Evolutionary conservation across 35 echinoderm and acorn worm species (phyloP).

Genomic region (Heliocidaris erythrogramma): DNA sequence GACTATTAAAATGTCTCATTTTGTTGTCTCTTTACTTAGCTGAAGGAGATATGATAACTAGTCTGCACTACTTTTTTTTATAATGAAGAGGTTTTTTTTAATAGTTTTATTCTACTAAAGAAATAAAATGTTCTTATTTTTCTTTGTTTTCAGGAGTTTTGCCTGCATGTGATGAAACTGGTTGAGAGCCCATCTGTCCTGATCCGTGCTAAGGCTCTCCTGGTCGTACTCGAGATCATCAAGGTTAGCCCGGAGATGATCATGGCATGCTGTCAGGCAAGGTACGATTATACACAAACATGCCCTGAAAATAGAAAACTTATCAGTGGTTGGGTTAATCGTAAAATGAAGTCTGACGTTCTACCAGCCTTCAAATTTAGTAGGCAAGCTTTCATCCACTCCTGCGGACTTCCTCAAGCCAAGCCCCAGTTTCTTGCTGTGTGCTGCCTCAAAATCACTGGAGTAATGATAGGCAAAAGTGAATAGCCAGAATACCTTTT

Average conservation of each 20-base stretch:
- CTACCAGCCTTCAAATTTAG: too few relatives aligned
- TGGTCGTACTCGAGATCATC: conserved; percentile 76
- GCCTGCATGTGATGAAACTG: conserved; percentile 68
- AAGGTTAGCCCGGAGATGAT: conserved; percentile 91
- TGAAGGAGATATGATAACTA: neutral
- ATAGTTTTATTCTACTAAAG: neutral
- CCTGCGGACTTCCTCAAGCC: too few relatives aligned
- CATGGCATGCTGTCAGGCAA: conserved; percentile 74
- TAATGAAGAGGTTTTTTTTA: neutral
- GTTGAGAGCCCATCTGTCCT: conserved; percentile 79
- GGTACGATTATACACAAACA: conserved; percentile 50
- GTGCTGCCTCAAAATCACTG: too few relatives aligned
- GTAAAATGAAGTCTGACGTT: too few relatives aligned
- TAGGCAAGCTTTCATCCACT: too few relatives aligned
- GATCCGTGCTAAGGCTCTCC: conserved; percentile 84
- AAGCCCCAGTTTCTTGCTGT: too few relatives aligned
- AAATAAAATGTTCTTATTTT: neutral
- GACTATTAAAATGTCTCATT: too few relatives aligned
- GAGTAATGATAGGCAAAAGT: too few relatives aligned
- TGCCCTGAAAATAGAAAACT: neutral
- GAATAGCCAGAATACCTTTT: too few relatives aligned
- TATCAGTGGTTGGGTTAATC: too few relatives aligned
- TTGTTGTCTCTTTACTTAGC: neutral
- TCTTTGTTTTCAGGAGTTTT: conserved; percentile 71
- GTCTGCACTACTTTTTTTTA: neutral